Conservation (phyloP, 2,113 vertebrate species). For the Cyanocitta stelleri region DNA sequence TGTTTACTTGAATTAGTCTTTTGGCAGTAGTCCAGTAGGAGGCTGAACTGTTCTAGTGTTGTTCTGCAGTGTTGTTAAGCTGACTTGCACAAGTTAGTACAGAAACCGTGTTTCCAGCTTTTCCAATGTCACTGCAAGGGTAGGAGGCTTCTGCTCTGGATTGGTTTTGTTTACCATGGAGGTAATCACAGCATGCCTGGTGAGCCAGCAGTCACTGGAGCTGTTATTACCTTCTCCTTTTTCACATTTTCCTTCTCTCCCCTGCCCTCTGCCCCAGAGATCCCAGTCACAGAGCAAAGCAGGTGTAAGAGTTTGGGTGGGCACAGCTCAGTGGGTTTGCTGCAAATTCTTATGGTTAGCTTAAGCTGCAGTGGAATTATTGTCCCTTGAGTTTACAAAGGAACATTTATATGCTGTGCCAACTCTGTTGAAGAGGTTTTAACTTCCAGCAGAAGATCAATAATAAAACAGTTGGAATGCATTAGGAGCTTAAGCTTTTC, state of each 20-base stretch:
- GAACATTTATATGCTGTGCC: neutral
- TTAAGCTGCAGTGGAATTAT: neutral
- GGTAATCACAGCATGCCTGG: neutral
- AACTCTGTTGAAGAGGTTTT: neutral
- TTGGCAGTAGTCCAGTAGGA: neutral
- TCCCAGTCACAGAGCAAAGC: neutral
- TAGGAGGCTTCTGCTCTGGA: neutral
- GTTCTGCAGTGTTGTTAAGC: neutral
- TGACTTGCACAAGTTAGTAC: neutral
- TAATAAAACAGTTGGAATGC: neutral
- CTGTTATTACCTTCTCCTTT: neutral
- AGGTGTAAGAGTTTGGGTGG: neutral
- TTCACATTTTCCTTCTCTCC: neutral
- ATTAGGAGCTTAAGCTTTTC: neutral
- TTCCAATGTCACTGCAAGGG: neutral
- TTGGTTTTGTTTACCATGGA: neutral
- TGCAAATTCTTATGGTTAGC: neutral
- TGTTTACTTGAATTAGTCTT: slow-evolving; percentile 1
- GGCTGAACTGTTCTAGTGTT: neutral
- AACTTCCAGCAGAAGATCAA: neutral
- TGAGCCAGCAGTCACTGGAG: neutral
- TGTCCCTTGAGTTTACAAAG: neutral
- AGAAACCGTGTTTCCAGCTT: neutral
- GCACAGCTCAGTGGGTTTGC: neutral
- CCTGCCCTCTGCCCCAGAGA: neutral